Base-by-base conservation (phyloP, 1,140 invertebrate genomes). In the Leptonema lineaticorne region DNA sequence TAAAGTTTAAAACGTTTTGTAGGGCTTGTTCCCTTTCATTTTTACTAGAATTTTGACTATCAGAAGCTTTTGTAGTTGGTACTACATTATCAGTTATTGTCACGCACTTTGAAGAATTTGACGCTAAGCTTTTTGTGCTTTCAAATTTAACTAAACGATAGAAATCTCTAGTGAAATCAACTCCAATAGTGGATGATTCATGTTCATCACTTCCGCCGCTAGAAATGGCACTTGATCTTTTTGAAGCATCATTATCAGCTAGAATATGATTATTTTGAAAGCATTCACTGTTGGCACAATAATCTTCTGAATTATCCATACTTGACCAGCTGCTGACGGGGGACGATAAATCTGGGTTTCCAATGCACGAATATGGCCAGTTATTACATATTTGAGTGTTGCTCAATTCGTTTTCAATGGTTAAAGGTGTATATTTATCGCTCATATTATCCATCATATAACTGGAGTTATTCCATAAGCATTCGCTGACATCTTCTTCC, bases 81-180 rank as follows among this genome's bases (percentile, higher is more conserved):
- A 78, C 74, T 63, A 76, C 75, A 66, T 79, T 82, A 68, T 82
- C 81, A 59, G 82, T 80, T 9, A 46, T 58, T 11, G 75, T 77
- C 16, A 84, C 74, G 62, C 86, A 85, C 74, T 85, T 83, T 22
- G 89, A 90, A 18, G 89, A 90, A 63, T 87, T 90, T 7, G 88
- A 90, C n/a, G 89, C 89, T 74, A 91, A 79, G 76, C 89, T 91
- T 75, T 90, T 90, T 64, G 87, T 90, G 76, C 89, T 91, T 78
- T 91, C 90, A 74, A 91, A 91, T 78, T 90, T 90, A 29, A 91
- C 90, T 57, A 92, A 83, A 26, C 89, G 84, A 75, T 86, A 86
- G 78, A 91, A 92, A 78, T 92, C 90, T 68, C 89, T 81, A 4
- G 90, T 91, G 71, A 92, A 92, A 77, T 91, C 88, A 3, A 88